Evolutionary conservation across 2,888 invertebrate genomes (phyloP).

Genomic region (Ormyrus pomaceus): DNA sequence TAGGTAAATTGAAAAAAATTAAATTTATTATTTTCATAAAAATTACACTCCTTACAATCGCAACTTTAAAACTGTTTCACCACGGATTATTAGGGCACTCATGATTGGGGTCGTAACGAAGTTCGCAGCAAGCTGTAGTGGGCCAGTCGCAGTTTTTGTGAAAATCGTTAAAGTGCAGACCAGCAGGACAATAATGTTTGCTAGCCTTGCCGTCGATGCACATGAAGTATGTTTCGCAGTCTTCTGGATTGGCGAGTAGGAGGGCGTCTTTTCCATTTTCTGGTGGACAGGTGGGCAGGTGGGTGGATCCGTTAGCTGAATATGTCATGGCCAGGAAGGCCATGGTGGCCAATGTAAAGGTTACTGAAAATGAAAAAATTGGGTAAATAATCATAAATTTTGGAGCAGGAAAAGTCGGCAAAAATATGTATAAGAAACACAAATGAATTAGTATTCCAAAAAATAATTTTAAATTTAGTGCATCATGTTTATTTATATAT

Average conservation of each 20-base stretch:
- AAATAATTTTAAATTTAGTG: too few species aligned
- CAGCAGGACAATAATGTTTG: background rate
- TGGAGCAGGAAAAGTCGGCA: too few species aligned
- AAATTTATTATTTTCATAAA: too few species aligned
- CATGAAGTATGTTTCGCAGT: slow-evolving; percentile 3
- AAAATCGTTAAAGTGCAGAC: slow-evolving; percentile 18
- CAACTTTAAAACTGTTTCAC: too few species aligned
- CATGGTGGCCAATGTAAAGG: background rate
- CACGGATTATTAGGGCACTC: background rate
- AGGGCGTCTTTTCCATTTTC: background rate
- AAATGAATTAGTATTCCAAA: too few species aligned
- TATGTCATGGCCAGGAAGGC: background rate
- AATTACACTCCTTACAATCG: too few species aligned
- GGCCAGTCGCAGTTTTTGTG: slow-evolving; percentile 11
- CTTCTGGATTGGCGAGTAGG: background rate
- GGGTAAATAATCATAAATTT: too few species aligned
- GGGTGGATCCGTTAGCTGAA: background rate
- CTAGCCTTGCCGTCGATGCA: background rate
- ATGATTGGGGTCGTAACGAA: background rate
- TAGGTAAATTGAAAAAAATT: too few species aligned
- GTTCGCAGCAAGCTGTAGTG: slow-evolving; percentile 8
- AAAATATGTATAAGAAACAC: too few species aligned
- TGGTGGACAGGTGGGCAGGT: too few species aligned
- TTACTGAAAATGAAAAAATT: background rate
- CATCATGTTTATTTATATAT: too few species aligned